Evolutionary conservation across 1,140 invertebrate species (phyloP).

Genomic region (Eupeodes corollae): DNA sequence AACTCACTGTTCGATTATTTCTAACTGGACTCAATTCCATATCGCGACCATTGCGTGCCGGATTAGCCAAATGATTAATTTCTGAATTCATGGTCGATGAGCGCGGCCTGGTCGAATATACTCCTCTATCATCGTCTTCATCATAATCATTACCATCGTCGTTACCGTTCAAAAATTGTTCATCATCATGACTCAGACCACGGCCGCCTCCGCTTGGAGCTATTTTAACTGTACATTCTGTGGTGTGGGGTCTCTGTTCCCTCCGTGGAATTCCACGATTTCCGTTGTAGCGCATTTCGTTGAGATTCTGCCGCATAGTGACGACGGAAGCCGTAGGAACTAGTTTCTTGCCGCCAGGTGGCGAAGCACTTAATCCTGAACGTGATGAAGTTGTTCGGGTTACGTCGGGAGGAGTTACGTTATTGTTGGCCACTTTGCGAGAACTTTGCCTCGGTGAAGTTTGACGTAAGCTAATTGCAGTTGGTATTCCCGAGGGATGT

Average conservation of each 20-base stretch:
- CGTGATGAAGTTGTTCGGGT: background rate
- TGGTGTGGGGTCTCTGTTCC: background rate
- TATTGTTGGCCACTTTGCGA: constrained; percentile 7
- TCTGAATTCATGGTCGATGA: constrained; percentile 21
- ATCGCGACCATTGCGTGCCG: constrained; percentile 6
- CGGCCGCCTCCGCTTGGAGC: background rate
- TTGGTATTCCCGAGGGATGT: background rate
- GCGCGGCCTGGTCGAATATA: constrained; percentile 11
- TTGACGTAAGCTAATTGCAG: background rate
- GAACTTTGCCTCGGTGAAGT: constrained; percentile 5
- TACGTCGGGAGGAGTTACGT: constrained; percentile 14
- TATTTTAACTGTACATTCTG: background rate
- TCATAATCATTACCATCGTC: background rate
- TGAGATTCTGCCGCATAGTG: constrained; percentile 30
- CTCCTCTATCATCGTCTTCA: background rate
- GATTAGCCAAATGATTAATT: constrained; percentile 4
- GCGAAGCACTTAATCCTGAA: background rate
- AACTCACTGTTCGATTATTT: constrained; percentile 24
- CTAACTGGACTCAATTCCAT: constrained; percentile 28
- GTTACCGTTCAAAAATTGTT: background rate
- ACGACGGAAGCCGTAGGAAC: constrained; percentile 18
- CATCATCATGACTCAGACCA: constrained; percentile 4
- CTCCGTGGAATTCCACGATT: constrained; percentile 4
- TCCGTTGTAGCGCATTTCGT: constrained; percentile 26
- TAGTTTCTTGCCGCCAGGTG: constrained; percentile 4